These are phyloP conservation scores for Channa argus DNA, from an alignment of 2,113 vertebrate species.

Conservation along the genomic window DNA sequence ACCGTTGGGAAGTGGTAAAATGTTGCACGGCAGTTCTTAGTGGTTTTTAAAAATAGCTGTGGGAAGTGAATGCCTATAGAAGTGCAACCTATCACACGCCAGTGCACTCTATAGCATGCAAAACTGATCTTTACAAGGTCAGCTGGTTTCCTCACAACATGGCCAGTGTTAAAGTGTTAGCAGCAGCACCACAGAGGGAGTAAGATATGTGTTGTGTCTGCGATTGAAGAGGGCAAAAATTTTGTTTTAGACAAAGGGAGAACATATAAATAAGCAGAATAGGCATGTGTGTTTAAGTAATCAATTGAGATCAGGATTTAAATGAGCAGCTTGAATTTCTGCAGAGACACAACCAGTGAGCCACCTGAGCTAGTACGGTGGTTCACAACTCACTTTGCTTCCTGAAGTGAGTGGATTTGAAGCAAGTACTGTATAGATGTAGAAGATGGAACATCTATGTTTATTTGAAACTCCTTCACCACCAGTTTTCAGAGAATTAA, in stretches of 20 bases:
- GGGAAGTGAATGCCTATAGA: conserved; percentile 12
- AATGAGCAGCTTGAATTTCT: background rate
- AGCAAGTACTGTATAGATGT: background rate
- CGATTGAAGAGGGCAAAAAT: background rate
- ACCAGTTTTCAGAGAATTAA: background rate
- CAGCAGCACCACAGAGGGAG: background rate
- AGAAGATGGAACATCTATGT: background rate
- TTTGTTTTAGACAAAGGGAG: background rate
- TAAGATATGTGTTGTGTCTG: background rate
- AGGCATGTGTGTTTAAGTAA: background rate
- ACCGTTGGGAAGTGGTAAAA: conserved; percentile 41
- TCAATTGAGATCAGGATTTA: background rate
- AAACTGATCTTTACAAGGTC: background rate
- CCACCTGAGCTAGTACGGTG: background rate
- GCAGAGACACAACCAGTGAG: background rate
- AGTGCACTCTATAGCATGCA: background rate
- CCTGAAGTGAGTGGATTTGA: background rate
- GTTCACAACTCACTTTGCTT: background rate
- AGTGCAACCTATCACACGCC: background rate
- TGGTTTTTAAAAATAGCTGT: conserved; percentile 28
- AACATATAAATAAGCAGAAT: background rate
- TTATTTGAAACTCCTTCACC: conserved; percentile 21
- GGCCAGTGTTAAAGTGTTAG: background rate
- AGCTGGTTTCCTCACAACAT: background rate
- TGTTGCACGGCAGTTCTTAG: conserved; percentile 1